Percentiles rank a stretch among this genome's conserved stretches.
phyloP scores from a whole-genome alignment of 2,888 invertebrate genomes.

The Spisula subtruncata region DNA sequence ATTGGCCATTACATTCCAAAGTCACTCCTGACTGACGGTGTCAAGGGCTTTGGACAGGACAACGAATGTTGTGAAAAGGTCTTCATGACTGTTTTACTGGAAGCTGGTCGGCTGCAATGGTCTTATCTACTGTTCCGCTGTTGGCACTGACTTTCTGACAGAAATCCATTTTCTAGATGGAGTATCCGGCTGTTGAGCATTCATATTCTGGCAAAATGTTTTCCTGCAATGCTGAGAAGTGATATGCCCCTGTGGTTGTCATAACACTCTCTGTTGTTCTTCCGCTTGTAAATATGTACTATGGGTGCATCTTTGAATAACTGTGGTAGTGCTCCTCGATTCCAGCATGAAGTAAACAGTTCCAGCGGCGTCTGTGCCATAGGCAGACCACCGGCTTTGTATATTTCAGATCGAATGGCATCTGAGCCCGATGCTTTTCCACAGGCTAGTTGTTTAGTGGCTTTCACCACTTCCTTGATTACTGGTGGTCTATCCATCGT shows the following conservation, averaged over 20 bases:
- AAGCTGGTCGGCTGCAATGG: no score
- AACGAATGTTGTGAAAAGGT: no score
- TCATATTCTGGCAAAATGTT: constrained; percentile 9
- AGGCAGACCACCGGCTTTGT: constrained; percentile 33
- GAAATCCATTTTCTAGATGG: background rate
- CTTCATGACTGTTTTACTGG: no score
- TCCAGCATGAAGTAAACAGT: background rate
- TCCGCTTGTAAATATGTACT: constrained; percentile 50
- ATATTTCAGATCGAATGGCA: constrained; percentile 60
- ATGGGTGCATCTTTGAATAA: constrained; percentile 66
- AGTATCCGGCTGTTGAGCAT: constrained; percentile 16
- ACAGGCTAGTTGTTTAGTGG: background rate
- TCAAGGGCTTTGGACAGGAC: no score
- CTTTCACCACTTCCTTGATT: background rate
- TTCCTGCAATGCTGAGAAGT: constrained; percentile 20
- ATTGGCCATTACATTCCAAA: no score
- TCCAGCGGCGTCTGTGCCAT: background rate
- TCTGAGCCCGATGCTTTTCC: constrained; percentile 49
- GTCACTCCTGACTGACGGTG: no score
- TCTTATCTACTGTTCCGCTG: constrained; percentile 35
- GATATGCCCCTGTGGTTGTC: constrained; percentile 36
- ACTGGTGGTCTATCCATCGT: background rate
- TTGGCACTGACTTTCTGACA: background rate
- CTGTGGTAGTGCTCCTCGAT: constrained; percentile 49
- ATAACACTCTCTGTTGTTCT: constrained; percentile 35